Percentiles rank a stretch among this genome's conserved stretches.
Evolutionary conservation across 1,140 invertebrate genomes (phyloP).

Genomic region (Papilio dardanus): DNA sequence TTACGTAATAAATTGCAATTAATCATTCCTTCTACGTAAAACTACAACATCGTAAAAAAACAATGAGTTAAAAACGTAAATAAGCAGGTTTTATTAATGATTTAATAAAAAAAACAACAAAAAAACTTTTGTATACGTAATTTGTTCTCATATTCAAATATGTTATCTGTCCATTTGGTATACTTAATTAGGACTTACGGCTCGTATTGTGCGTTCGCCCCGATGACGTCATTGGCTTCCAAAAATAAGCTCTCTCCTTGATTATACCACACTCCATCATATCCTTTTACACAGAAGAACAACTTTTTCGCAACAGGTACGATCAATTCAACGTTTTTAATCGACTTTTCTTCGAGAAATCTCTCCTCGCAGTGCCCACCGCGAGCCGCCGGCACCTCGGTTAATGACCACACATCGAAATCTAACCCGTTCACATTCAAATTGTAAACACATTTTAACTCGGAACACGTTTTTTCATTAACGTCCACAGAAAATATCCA

Average conservation of each 20-base stretch:
- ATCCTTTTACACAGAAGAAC: constrained; percentile 65
- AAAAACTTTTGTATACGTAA: background rate
- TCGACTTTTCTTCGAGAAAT: constrained; percentile 37
- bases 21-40: background rate
- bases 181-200: constrained; percentile 48
- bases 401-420: constrained; percentile 65
- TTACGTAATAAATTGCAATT: background rate
- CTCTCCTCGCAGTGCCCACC: constrained; percentile 46
- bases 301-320: constrained; percentile 48
- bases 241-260: constrained; percentile 62
- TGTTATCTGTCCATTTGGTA: constrained; percentile 37
- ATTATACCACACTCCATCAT: constrained; percentile 58
- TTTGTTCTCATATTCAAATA: too few species aligned
- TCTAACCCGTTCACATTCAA: constrained; percentile 60
- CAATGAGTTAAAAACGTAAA: background rate
- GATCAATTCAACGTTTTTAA: constrained; percentile 43
- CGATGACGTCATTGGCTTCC: constrained; percentile 66
- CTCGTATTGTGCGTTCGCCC: constrained; percentile 33
- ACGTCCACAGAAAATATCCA: constrained; percentile 64
- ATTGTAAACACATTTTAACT: constrained; percentile 63
- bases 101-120: background rate
- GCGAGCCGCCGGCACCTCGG: constrained; percentile 47
- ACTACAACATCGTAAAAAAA: background rate
- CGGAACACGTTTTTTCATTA: constrained; percentile 52
- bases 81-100: background rate